Evolutionary conservation across 2,888 invertebrate species (phyloP).

Genomic region (Graphium colonna): DNA sequence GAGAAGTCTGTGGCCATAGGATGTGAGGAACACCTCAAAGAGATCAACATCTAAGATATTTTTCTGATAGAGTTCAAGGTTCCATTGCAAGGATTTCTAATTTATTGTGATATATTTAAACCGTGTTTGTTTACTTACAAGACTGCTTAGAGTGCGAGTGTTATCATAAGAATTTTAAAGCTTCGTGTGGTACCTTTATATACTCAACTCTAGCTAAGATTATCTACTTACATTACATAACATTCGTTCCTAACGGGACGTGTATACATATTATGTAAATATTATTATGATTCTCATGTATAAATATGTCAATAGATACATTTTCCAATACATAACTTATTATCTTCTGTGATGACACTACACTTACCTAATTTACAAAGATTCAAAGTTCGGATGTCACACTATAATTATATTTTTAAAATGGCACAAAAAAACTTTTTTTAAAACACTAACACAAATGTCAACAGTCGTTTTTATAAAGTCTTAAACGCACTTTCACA

Average conservation of each 20-base stretch:
- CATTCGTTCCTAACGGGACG: constrained; percentile 80
- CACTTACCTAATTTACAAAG: constrained; percentile 70
- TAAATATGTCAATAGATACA: constrained; percentile 78
- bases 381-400: constrained; percentile 80
- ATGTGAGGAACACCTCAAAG: constrained; percentile 9
- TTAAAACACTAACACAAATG: constrained; percentile 78
- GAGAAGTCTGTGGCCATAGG: neutral
- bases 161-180: constrained; percentile 80
- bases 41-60: constrained; percentile 20
- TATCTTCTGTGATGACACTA: constrained; percentile 76
- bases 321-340: constrained; percentile 74
- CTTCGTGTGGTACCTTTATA: constrained; percentile 76
- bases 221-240: constrained; percentile 74
- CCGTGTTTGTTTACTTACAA: constrained; percentile 58
- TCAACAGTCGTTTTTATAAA: constrained; percentile 66
- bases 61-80: constrained; percentile 7
- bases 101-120: constrained; percentile 41
- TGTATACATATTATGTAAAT: constrained; percentile 80
- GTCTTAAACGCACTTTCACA: constrained; percentile 60
- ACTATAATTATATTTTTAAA: constrained; percentile 74
- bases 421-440: constrained; percentile 79
- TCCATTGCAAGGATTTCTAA: constrained; percentile 35
- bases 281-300: constrained; percentile 73
- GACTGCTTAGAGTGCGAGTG: constrained; percentile 76
- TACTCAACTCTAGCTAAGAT: constrained; percentile 72